phyloP scores from a whole-genome alignment of 35 echinoderm and acorn worm species.

The Anneissia japonica region DNA sequence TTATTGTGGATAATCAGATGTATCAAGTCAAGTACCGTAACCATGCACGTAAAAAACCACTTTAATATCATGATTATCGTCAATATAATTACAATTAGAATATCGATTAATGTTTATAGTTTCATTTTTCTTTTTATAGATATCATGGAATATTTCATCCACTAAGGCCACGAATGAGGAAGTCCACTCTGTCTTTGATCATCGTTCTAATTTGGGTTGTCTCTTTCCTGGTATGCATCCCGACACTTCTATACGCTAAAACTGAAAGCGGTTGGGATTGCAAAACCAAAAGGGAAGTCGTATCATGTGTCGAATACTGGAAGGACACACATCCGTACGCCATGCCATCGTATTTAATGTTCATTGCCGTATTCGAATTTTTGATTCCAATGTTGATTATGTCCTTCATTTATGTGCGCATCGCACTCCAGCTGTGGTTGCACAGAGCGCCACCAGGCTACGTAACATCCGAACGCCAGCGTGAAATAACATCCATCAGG shows the following conservation, averaged over 20 bases:
- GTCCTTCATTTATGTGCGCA: constrained; percentile 80
- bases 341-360: constrained; percentile 41
- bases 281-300: constrained; percentile 1
- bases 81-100: no score
- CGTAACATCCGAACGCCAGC: constrained; percentile 58
- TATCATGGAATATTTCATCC: constrained; percentile 96
- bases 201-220: constrained; percentile 64
- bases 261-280: constrained; percentile 8
- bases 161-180: constrained; percentile 82
- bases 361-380: constrained; percentile 67
- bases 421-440: constrained; percentile 80
- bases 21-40: no score
- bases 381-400: constrained; percentile 79
- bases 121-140: constrained; percentile 32
- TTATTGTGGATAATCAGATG: no score
- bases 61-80: no score
- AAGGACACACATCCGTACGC: neutral
- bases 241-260: constrained; percentile 43
- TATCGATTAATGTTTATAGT: neutral
- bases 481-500: constrained; percentile 69
- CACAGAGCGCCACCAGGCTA: constrained; percentile 76
- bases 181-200: constrained; percentile 54
- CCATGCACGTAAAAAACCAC: no score
- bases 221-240: constrained; percentile 64
- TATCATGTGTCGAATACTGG: constrained; percentile 56